Conservation (phyloP, 2,888 invertebrate species). For the Pantelozetes paolii region DNA sequence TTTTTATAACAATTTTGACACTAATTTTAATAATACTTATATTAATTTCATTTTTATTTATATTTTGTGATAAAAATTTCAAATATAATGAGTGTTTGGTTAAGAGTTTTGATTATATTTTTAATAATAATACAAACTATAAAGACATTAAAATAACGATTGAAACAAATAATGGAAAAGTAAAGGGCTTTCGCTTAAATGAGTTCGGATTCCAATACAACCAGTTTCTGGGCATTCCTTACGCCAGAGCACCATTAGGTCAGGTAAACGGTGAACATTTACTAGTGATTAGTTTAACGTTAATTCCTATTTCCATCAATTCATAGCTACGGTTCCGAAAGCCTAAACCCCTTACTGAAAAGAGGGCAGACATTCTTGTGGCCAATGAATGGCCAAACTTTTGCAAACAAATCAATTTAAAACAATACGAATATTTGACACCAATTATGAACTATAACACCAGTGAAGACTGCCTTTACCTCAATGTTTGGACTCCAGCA, state of each 20-base stretch:
- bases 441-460: not conserved
- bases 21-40: too few species aligned
- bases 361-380: slow-evolving; percentile 10
- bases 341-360: not conserved
- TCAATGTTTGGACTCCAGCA: slow-evolving; percentile 41
- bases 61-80: too few species aligned
- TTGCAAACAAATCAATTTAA: slow-evolving; percentile 35
- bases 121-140: too few species aligned
- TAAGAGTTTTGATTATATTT: too few species aligned
- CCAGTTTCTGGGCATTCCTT: slow-evolving; percentile 1
- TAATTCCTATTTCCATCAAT: not conserved
- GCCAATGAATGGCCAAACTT: slow-evolving; percentile 22
- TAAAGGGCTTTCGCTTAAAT: not conserved
- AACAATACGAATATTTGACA: slow-evolving; percentile 39
- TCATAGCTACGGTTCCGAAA: slow-evolving; percentile 6
- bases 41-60: too few species aligned
- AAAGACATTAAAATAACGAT: too few species aligned
- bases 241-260: not conserved
- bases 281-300: too few species aligned
- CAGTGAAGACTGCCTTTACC: slow-evolving; percentile 41
- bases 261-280: not conserved
- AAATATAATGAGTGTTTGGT: too few species aligned
- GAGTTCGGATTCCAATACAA: not conserved
- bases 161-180: not conserved
- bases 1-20: too few species aligned